phyloP scores from a whole-genome alignment of 2,888 invertebrate genomes.

The Mythimna impura region DNA sequence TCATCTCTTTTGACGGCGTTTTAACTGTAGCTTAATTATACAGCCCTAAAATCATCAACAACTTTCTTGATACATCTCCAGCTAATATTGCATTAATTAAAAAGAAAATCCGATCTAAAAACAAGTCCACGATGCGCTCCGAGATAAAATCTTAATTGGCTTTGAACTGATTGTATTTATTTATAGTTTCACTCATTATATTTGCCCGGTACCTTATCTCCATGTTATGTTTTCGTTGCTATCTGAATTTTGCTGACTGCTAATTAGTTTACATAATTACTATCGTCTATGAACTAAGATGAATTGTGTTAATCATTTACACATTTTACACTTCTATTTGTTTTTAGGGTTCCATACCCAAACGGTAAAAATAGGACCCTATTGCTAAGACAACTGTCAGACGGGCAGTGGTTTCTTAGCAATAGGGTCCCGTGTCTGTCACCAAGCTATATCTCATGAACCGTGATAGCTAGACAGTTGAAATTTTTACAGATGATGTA shows the following conservation, averaged over 20 bases:
- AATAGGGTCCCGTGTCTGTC: too few relatives aligned
- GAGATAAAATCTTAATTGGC: conserved; percentile 63
- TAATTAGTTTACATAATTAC: conserved; percentile 59
- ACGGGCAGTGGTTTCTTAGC: too few relatives aligned
- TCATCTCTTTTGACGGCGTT: conserved; percentile 10
- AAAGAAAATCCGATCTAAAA: conserved; percentile 46
- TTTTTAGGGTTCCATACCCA: conserved; percentile 9
- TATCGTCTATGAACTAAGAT: conserved; percentile 35
- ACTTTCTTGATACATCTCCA: conserved; percentile 37
- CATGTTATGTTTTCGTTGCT: conserved; percentile 46
- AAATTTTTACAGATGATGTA: too few relatives aligned
- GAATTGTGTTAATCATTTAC: conserved; percentile 42
- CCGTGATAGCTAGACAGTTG: too few relatives aligned
- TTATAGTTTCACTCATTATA: conserved; percentile 52
- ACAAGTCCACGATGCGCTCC: conserved; percentile 48
- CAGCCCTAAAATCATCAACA: conserved; percentile 11
- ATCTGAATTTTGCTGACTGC: conserved; percentile 48
- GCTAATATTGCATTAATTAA: conserved; percentile 47
- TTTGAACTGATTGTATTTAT: conserved; percentile 54
- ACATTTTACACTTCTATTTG: conserved; percentile 38
- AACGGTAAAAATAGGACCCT: too few relatives aligned
- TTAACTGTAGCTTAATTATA: conserved; percentile 14
- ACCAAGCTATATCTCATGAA: too few relatives aligned
- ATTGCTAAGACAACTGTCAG: too few relatives aligned
- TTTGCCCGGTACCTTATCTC: conserved; percentile 43